Evolutionary conservation across 2,797 vertebrate genomes (phyloP), one percentile per base, ranked within the genome.

Genomic region (Todus mexicanus): DNA sequence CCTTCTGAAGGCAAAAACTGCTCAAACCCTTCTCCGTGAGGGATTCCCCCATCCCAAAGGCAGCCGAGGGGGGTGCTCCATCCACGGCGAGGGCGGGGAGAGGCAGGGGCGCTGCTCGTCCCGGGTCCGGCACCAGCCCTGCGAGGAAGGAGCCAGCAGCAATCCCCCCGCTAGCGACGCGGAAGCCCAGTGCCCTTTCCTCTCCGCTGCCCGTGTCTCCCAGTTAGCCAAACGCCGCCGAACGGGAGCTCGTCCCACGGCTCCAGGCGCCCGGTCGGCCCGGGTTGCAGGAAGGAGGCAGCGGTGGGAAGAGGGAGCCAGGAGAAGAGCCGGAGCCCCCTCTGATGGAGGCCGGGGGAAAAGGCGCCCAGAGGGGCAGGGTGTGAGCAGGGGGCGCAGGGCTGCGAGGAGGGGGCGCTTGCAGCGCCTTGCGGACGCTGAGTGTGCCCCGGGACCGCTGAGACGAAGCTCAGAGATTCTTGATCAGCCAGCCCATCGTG

Each of bases 401-500:
- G n/a, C n/a, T n/a, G n/a, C n/a, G n/a, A n/a, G n/a, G n/a, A n/a
- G n/a, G n/a, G 2, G 12, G 26, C 2, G 9, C 47, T 16, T 7
- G 43, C 43, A 31, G 10, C 18, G 3, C 17, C 45, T 15, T 6
- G 3, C 18, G 2, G 1, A 1, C 37, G 0, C 11, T 1, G 16
- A 12, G 5, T 0, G 21, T 2, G 23, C 51, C 16, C 3, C 20
- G 4, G 7, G 11, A 25, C 12, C 40, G 40, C 40, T 15, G 40
- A 42, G 40, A 15, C 40, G 40, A 33, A 80, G 40, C 65, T 17
- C 35, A 56, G 66, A 78, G 19, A 8, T 42, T 66, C 19, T 57
- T 27, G 40, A 17, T 29, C n/a, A 42, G 40, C 59, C n/a, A 42
- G 40, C 59, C 40, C 21, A 5, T 48, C 38, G 1, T 5, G 37